These are phyloP conservation scores for Catocala fraxini DNA, from an alignment of 2,888 invertebrate species.

Conservation along the genomic window DNA sequence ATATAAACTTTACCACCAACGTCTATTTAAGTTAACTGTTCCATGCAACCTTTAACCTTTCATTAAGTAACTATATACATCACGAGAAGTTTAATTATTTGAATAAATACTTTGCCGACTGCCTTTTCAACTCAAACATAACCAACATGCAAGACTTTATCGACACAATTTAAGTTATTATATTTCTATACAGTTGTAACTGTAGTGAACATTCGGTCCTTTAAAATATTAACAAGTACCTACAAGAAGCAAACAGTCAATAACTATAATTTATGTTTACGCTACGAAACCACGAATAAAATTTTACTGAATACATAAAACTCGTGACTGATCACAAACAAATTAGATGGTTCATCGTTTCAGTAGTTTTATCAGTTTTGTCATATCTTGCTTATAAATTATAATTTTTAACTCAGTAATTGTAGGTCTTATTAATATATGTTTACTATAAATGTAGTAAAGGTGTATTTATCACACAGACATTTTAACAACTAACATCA, in stretches of 20 bases:
- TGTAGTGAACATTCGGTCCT: not conserved
- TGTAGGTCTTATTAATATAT: too few relatives aligned
- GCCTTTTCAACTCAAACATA: slow-evolving; percentile 16
- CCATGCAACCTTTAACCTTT: slow-evolving; percentile 17
- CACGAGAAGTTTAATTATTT: slow-evolving; percentile 29
- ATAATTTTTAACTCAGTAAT: too few relatives aligned
- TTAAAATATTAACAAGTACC: not conserved
- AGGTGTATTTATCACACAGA: too few relatives aligned
- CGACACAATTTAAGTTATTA: slow-evolving; percentile 16
- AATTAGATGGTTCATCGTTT: not conserved
- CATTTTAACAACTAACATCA: not conserved
- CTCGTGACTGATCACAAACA: not conserved
- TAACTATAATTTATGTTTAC: not conserved
- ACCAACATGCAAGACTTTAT: slow-evolving; percentile 29
- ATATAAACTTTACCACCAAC: slow-evolving; percentile 27
- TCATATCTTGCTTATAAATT: not conserved
- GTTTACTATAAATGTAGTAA: too few relatives aligned
- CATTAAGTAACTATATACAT: slow-evolving; percentile 25
- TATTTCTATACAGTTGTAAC: slow-evolving; percentile 1
- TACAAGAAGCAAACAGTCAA: slow-evolving; percentile 1
- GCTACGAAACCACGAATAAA: not conserved
- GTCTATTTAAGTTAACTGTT: slow-evolving; percentile 22
- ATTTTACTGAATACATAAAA: slow-evolving; percentile 2
- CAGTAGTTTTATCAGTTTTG: not conserved
- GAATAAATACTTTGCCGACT: slow-evolving; percentile 29